These are phyloP conservation scores for Antechinus stuartii DNA, from an alignment of 2,113 vertebrate species.

Conservation along the genomic window DNA sequence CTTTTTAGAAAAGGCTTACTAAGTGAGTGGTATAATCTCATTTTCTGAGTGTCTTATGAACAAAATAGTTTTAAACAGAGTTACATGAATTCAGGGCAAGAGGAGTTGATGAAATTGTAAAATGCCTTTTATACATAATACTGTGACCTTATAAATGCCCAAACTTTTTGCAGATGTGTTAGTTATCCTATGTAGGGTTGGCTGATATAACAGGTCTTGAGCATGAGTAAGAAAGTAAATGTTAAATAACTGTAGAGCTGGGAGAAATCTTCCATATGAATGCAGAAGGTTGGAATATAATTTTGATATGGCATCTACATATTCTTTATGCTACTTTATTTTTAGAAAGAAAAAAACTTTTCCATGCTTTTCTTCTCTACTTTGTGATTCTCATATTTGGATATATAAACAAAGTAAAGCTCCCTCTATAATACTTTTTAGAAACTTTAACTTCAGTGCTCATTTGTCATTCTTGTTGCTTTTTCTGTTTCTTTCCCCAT, in stretches of 20 bases:
- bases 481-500: no score
- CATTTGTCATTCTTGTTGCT: no score
- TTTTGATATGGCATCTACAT: neutral
- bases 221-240: neutral
- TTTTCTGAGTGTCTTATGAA: constrained; percentile 12
- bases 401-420: no score
- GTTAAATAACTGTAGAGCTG: neutral
- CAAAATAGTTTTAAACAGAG: neutral
- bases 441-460: no score
- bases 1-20: constrained; percentile 22
- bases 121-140: neutral
- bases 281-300: neutral
- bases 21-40: neutral
- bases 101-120: neutral
- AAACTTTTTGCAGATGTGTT: neutral
- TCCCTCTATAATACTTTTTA: no score
- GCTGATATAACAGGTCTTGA: neutral
- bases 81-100: neutral
- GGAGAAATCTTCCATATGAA: neutral
- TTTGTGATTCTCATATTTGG: no score
- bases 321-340: neutral
- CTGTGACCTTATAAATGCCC: neutral
- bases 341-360: neutral
- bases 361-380: no score
- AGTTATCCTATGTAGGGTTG: no score